Conservation (phyloP, 2,797 vertebrate genomes). For the Spinibarbus caldwelli region DNA sequence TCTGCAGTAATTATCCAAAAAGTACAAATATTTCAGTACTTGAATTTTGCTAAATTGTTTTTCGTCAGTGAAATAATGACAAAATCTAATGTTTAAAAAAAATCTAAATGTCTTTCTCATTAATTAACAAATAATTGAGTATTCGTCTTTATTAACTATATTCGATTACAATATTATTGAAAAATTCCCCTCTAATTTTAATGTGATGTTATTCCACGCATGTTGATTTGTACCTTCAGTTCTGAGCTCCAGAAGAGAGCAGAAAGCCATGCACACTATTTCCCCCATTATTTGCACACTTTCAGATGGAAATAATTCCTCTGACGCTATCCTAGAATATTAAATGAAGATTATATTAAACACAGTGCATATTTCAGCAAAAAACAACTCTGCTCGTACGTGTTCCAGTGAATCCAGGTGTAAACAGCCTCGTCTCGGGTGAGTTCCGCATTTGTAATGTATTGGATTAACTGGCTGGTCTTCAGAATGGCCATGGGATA, state of each 20-base stretch:
- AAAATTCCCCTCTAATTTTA: not conserved
- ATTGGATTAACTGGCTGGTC: slow-evolving; percentile 31
- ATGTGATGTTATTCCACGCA: not conserved
- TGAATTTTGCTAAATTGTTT: not conserved
- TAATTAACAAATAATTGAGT: not conserved
- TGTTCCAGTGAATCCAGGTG: not conserved
- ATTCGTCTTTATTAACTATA: not conserved
- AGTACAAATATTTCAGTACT: not conserved
- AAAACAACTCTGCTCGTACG: not conserved
- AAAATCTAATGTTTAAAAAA: not conserved
- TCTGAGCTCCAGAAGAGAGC: not conserved
- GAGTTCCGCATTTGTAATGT: slow-evolving; percentile 10
- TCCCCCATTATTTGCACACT: not conserved
- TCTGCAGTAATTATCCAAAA: not conserved
- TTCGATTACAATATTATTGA: not conserved
- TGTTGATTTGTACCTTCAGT: not conserved
- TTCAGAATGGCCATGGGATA: slow-evolving; percentile 34
- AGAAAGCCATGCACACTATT: not conserved
- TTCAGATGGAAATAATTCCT: not conserved
- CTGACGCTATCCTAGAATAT: not conserved
- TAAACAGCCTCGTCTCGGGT: slow-evolving; percentile 23
- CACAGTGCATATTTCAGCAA: not conserved
- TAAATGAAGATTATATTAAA: slow-evolving; percentile 4
- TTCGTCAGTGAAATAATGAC: not conserved
- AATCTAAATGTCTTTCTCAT: not conserved